These are phyloP conservation scores for Ceratina calcarata DNA, from an alignment of 1,140 invertebrate genomes.

Conservation along the genomic window DNA sequence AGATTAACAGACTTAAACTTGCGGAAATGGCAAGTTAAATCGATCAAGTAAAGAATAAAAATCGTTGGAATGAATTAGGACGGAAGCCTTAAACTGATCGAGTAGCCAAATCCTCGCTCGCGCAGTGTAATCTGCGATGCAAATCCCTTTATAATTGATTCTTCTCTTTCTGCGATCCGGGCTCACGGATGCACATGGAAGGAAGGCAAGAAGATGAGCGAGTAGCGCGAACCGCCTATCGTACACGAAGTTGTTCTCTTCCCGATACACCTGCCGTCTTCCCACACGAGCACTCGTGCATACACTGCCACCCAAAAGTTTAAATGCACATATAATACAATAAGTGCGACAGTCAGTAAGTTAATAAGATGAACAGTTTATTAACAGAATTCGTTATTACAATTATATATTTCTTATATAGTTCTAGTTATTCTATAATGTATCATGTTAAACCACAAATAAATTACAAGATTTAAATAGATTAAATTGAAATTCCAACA, in stretches of 20 bases:
- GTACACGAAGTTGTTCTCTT: conserved; percentile 43
- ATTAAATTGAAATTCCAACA: too few species aligned
- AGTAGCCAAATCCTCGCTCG: conserved; percentile 4
- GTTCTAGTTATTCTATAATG: too few species aligned
- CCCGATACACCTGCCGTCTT: conserved; percentile 60
- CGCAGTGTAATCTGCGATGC: conserved; percentile 12
- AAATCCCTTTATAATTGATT: conserved; percentile 31
- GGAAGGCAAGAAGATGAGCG: conserved; percentile 41
- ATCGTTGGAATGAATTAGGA: not conserved
- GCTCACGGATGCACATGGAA: not conserved
- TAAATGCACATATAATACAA: too few species aligned
- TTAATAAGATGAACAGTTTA: too few species aligned
- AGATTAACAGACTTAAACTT: not conserved
- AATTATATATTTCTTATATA: too few species aligned
- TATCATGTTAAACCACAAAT: too few species aligned
- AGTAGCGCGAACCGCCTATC: conserved; percentile 40
- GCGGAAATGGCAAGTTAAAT: not conserved
- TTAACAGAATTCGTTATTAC: too few species aligned
- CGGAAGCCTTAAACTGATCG: not conserved
- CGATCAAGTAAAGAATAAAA: not conserved
- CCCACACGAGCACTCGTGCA: conserved; percentile 31
- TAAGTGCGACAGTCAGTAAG: too few species aligned
- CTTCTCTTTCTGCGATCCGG: not conserved
- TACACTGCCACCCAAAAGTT: not conserved
- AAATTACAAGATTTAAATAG: too few species aligned